These are phyloP conservation scores for Camponotus vicinus DNA, from an alignment of 1,140 invertebrate genomes.

Conservation along the genomic window DNA sequence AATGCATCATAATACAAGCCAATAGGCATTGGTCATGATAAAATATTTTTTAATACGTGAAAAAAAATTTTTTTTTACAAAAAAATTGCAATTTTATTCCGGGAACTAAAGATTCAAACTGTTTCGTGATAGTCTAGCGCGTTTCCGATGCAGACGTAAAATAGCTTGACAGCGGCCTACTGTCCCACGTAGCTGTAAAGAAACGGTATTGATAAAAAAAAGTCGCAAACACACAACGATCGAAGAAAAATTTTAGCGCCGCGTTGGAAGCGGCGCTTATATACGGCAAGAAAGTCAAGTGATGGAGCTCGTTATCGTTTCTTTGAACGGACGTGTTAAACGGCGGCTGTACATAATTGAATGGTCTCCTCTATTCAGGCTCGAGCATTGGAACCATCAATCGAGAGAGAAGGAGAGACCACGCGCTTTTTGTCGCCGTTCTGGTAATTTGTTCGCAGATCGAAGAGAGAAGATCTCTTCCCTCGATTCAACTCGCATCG, in stretches of 20 bases:
- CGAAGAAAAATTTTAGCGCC: slow-evolving; percentile 62
- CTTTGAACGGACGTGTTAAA: slow-evolving; percentile 67
- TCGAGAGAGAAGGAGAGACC: neutral
- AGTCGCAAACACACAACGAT: neutral
- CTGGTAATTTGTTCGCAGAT: neutral
- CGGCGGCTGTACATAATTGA: slow-evolving; percentile 71
- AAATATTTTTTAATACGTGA: too few species aligned
- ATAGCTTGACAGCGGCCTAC: neutral
- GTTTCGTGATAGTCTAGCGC: neutral
- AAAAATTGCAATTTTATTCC: neutral
- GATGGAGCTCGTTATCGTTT: slow-evolving; percentile 70
- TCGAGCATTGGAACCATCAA: slow-evolving; percentile 57
- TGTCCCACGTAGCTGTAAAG: slow-evolving; percentile 1
- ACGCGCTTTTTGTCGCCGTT: slow-evolving; percentile 57
- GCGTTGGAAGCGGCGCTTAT: slow-evolving; percentile 53
- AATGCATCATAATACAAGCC: neutral
- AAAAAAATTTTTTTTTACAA: neutral
- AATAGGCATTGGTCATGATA: too few species aligned
- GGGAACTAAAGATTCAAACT: neutral
- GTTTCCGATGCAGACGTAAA: slow-evolving; percentile 9
- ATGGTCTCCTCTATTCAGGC: slow-evolving; percentile 64
- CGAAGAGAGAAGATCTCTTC: slow-evolving; percentile 29
- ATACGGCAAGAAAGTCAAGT: slow-evolving; percentile 43
- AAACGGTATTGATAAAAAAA: slow-evolving; percentile 26
- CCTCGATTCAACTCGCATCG: slow-evolving; percentile 4